These are phyloP conservation scores for Seladonia tumulorum DNA, from an alignment of 2,888 invertebrate genomes.

Conservation along the genomic window DNA sequence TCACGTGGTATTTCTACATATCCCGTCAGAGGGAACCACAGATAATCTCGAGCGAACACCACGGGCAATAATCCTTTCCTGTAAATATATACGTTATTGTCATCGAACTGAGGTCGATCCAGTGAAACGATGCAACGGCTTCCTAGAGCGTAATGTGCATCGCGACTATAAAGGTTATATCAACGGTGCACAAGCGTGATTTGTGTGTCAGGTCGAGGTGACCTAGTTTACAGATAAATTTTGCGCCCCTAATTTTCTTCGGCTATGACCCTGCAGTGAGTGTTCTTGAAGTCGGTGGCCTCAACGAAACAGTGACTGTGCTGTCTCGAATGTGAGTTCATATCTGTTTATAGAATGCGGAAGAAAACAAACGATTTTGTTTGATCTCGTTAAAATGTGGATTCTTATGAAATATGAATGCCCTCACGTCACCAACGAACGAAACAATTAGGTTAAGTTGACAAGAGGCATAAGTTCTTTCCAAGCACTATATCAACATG, in stretches of 20 bases:
- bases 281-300: conserved; percentile 69
- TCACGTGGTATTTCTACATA: conserved; percentile 69
- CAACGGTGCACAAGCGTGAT: conserved; percentile 30
- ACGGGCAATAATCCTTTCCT: conserved; percentile 52
- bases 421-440: conserved; percentile 36
- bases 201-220: conserved; percentile 62
- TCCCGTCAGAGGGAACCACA: conserved; percentile 57
- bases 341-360: conserved; percentile 52
- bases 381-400: conserved; percentile 33
- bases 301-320: conserved; percentile 64
- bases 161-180: conserved; percentile 25
- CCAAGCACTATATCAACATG: conserved; percentile 24
- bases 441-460: conserved; percentile 76
- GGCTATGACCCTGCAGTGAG: conserved; percentile 57
- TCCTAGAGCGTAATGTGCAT: conserved; percentile 34
- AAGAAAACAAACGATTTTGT: conserved; percentile 22
- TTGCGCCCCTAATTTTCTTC: conserved; percentile 57
- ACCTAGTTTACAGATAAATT: conserved; percentile 75
- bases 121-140: conserved; percentile 50
- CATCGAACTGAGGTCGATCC: conserved; percentile 53
- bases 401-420: conserved; percentile 41
- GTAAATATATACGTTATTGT: conserved; percentile 69
- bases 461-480: conserved; percentile 50
- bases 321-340: conserved; percentile 62
- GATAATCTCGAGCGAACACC: conserved; percentile 45